These are phyloP conservation scores for Apamea epomidion DNA, from an alignment of 2,888 invertebrate species.

Conservation along the genomic window DNA sequence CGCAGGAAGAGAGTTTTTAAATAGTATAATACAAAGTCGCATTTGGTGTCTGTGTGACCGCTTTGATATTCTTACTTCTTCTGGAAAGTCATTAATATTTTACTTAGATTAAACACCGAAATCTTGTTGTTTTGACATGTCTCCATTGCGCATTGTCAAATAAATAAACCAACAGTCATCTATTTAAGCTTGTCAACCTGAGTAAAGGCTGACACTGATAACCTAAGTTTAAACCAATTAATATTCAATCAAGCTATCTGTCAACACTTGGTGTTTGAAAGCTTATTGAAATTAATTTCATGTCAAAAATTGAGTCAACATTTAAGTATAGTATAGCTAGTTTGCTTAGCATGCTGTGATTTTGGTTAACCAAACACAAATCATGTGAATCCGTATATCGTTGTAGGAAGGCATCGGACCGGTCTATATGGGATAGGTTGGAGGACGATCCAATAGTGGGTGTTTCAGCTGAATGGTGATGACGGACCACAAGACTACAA, in stretches of 20 bases:
- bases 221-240: constrained; percentile 27
- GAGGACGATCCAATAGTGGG: background rate
- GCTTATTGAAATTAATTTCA: constrained; percentile 18
- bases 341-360: constrained; percentile 1
- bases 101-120: background rate
- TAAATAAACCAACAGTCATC: background rate
- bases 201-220: constrained; percentile 7
- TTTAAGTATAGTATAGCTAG: background rate
- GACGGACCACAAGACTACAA: background rate
- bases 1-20: no score
- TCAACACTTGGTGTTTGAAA: constrained; percentile 32
- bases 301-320: constrained; percentile 9
- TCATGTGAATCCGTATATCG: no score
- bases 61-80: background rate
- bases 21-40: background rate
- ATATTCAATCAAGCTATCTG: constrained; percentile 34
- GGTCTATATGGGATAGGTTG: no score
- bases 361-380: background rate
- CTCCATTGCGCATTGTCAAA: background rate
- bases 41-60: background rate
- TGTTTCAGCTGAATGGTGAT: no score
- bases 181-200: background rate
- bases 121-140: background rate
- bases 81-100: background rate
- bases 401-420: no score